Conservation (phyloP, 2,113 vertebrate species). For the Pachycephala philippinensis region DNA sequence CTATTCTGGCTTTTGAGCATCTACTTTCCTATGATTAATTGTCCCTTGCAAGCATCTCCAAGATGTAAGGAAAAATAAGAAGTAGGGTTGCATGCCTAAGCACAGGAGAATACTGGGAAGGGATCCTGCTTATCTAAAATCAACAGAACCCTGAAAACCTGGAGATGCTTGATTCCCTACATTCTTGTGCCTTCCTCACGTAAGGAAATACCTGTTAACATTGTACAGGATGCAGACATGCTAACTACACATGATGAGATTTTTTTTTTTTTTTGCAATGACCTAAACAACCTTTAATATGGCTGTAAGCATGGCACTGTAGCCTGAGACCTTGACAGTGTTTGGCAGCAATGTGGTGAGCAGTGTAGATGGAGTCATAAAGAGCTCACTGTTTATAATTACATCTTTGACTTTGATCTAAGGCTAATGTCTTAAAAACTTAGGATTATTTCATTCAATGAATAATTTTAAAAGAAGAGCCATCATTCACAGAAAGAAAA, state of each 20-base stretch:
- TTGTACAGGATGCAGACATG: neutral
- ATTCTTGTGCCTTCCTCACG: neutral
- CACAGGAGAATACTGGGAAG: neutral
- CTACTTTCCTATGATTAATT: neutral
- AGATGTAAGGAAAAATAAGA: neutral
- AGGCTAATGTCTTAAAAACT: neutral
- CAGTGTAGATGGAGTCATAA: neutral
- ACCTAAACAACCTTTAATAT: neutral
- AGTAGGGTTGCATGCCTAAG: neutral
- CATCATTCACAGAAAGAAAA: neutral
- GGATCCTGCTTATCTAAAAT: neutral
- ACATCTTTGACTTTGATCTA: neutral
- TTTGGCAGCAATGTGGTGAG: neutral
- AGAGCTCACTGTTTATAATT: neutral
- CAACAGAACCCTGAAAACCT: neutral
- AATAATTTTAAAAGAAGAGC: neutral
- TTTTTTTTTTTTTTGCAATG: neutral
- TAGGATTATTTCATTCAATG: neutral
- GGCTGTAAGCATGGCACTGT: neutral
- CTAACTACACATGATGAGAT: neutral
- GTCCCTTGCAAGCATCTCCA: neutral
- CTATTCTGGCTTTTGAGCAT: neutral
- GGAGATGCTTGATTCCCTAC: neutral
- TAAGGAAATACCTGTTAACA: neutral
- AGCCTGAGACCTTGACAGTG: neutral